Percentiles rank a stretch among this genome's conserved stretches.
These are phyloP conservation scores for Ametastegia equiseti DNA, from an alignment of 2,888 invertebrate species.

Conservation along the genomic window DNA sequence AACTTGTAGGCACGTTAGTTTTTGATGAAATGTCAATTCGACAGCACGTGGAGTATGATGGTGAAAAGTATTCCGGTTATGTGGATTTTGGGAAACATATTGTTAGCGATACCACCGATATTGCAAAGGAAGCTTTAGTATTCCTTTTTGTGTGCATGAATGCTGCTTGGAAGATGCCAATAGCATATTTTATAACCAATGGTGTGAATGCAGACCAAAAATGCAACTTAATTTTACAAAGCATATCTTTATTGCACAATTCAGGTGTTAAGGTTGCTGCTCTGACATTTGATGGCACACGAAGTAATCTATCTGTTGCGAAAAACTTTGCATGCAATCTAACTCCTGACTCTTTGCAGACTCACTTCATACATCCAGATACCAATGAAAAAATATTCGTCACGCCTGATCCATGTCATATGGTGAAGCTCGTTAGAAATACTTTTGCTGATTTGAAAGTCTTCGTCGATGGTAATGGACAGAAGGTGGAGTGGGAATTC, in stretches of 20 bases:
- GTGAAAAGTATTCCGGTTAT: conserved; percentile 42
- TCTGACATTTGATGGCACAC: conserved; percentile 52
- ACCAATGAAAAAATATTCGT: conserved; percentile 41
- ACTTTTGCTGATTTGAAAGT: conserved; percentile 38
- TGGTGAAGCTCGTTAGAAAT: conserved; percentile 45
- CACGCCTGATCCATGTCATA: conserved; percentile 46
- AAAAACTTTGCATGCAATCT: conserved; percentile 40
- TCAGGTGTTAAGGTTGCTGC: conserved; percentile 39
- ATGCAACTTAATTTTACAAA: conserved; percentile 34
- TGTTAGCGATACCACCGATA: conserved; percentile 48
- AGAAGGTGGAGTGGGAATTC: conserved; percentile 38
- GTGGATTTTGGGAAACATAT: conserved; percentile 49
- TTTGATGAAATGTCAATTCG: conserved; percentile 53
- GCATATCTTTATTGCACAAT: conserved; percentile 43
- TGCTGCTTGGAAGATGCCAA: conserved; percentile 48
- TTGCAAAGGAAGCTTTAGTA: conserved; percentile 45
- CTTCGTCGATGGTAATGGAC: background rate
- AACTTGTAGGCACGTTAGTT: conserved; percentile 53
- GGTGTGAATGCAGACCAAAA: conserved; percentile 43
- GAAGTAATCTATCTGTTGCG: conserved; percentile 43
- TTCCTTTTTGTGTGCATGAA: conserved; percentile 50
- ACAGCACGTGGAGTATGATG: conserved; percentile 46
- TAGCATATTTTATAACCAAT: conserved; percentile 52
- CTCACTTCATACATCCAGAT: conserved; percentile 39
- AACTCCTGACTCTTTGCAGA: conserved; percentile 27